phyloP scores from a whole-genome alignment of 2,113 vertebrate species.

The Seriola dumerili region DNA sequence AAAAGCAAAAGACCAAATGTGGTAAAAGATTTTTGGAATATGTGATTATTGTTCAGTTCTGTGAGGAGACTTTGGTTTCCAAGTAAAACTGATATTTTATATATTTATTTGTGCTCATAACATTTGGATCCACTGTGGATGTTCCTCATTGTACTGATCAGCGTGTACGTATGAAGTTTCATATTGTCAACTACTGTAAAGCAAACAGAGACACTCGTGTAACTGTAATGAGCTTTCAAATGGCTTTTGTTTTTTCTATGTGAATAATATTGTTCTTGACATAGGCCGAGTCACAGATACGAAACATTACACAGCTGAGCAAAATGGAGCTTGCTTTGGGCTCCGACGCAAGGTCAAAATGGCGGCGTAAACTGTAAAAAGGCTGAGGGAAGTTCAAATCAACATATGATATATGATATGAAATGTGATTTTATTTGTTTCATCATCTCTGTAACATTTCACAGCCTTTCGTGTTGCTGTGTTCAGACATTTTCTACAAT shows the following conservation, averaged over 20 bases:
- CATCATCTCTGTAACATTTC: slow-evolving; percentile 1
- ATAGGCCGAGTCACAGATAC: slow-evolving; percentile 16
- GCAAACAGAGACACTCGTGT: slow-evolving; percentile 1
- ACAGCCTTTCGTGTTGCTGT: neutral
- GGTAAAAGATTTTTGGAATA: neutral
- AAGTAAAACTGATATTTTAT: slow-evolving; percentile 12
- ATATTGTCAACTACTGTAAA: slow-evolving; percentile 9
- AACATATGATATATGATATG: neutral
- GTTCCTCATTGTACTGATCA: slow-evolving; percentile 25
- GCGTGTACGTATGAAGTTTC: neutral
- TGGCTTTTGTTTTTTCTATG: neutral
- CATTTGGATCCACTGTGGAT: slow-evolving; percentile 9
- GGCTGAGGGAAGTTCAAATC: slow-evolving; percentile 1
- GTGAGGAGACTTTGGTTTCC: neutral
- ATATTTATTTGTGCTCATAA: slow-evolving; percentile 48
- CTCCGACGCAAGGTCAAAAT: slow-evolving; percentile 53
- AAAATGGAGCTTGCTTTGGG: slow-evolving; percentile 21
- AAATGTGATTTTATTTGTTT: neutral
- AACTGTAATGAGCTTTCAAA: neutral
- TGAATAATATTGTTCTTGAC: neutral
- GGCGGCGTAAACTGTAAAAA: neutral
- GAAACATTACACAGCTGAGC: neutral
- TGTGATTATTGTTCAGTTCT: neutral
- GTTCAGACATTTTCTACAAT: slow-evolving; percentile 22
- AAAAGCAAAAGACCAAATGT: neutral